These are phyloP conservation scores for Hermetia illucens DNA, from an alignment of 1,140 invertebrate genomes.

Conservation along the genomic window DNA sequence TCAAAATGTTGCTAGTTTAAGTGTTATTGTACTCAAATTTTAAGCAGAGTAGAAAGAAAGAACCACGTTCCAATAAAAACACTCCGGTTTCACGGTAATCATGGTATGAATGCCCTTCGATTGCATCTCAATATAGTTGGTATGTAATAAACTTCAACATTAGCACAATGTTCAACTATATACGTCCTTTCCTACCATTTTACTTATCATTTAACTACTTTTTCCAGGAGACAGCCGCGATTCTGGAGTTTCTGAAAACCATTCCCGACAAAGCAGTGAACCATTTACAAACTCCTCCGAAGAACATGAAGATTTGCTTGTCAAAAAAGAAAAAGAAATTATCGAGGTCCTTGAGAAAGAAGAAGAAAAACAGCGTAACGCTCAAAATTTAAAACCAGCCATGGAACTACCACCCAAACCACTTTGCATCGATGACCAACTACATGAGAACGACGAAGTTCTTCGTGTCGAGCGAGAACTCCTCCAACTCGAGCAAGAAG, in stretches of 20 bases:
- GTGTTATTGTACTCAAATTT: too few relatives aligned
- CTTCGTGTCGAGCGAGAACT: conserved; percentile 60
- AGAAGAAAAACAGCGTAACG: conserved; percentile 36
- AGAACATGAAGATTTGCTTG: conserved; percentile 22
- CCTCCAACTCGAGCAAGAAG: conserved; percentile 58
- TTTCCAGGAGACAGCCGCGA: conserved; percentile 47
- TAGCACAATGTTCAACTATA: too few relatives aligned
- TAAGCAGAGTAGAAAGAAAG: too few relatives aligned
- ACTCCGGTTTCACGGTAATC: too few relatives aligned
- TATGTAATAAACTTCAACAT: too few relatives aligned
- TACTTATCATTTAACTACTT: background rate
- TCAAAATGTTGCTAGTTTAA: too few relatives aligned
- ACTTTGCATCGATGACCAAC: conserved; percentile 38
- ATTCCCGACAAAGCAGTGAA: conserved; percentile 64
- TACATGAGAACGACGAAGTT: conserved; percentile 49
- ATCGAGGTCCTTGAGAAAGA: conserved; percentile 54
- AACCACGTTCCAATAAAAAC: too few relatives aligned
- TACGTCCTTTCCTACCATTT: too few relatives aligned
- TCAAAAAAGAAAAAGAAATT: conserved; percentile 39
- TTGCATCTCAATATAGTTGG: too few relatives aligned
- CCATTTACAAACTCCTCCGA: conserved; percentile 26
- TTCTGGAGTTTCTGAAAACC: conserved; percentile 58
- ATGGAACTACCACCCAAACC: conserved; percentile 26
- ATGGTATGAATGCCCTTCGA: too few relatives aligned
- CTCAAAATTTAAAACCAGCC: background rate